phyloP scores from a whole-genome alignment of 2,113 vertebrate genomes.

The Chloropsis hardwickii region DNA sequence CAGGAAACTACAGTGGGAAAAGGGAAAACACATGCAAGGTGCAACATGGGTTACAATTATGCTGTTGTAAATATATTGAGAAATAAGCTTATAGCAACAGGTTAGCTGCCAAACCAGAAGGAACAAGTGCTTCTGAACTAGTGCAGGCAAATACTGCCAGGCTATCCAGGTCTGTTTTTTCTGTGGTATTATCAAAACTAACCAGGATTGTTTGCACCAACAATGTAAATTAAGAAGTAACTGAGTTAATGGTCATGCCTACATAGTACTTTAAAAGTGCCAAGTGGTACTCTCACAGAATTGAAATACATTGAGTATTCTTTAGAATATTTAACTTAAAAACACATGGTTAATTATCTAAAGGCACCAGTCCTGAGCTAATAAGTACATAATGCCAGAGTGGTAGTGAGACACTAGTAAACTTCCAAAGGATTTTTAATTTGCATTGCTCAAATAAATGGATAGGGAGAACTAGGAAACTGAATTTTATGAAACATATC shows the following conservation, averaged over 20 bases:
- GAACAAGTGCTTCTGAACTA: not conserved
- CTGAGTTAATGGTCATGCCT: slow-evolving; percentile 15
- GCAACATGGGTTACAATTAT: not conserved
- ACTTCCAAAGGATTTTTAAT: slow-evolving; percentile 37
- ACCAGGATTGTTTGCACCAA: not conserved
- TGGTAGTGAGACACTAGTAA: not conserved
- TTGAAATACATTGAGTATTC: slow-evolving; percentile 25
- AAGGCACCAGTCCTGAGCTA: slow-evolving; percentile 10
- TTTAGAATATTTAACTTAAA: slow-evolving; percentile 36
- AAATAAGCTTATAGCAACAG: not conserved
- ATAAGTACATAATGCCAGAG: slow-evolving; percentile 38
- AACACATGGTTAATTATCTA: slow-evolving; percentile 31
- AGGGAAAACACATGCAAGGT: not conserved
- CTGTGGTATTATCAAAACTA: not conserved
- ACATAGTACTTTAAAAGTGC: slow-evolving; percentile 1
- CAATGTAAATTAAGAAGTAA: not conserved
- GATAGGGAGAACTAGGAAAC: slow-evolving; percentile 22
- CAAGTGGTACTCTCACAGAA: not conserved
- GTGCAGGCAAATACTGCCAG: not conserved
- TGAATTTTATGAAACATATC: slow-evolving; percentile 33
- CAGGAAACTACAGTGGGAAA: not conserved
- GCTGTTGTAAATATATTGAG: not conserved
- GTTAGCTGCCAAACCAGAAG: not conserved
- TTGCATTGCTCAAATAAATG: slow-evolving; percentile 24
- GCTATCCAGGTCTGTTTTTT: not conserved